Percentiles rank a stretch among this genome's conserved stretches.
Evolutionary conservation across 2,113 vertebrate species (phyloP).

Genomic region (Pelecanoides urinatrix): DNA sequence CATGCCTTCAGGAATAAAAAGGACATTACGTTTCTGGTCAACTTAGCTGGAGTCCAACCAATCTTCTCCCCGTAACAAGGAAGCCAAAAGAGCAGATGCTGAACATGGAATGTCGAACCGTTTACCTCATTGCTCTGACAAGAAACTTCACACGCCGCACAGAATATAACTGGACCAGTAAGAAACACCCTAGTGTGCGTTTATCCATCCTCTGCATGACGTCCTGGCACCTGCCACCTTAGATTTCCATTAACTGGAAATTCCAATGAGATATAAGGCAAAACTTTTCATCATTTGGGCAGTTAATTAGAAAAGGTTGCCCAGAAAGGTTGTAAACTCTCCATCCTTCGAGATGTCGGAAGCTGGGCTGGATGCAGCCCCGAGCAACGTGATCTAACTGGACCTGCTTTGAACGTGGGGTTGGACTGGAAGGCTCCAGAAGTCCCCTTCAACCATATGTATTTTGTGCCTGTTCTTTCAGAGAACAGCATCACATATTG

Average conservation of each 20-base stretch:
- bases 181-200: neutral
- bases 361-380: neutral
- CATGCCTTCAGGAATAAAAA: neutral
- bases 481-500: neutral
- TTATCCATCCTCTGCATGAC: neutral
- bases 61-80: neutral
- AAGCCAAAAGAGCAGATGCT: slow-evolving; percentile 1
- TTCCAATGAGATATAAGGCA: neutral
- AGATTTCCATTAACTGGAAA: neutral
- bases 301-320: neutral
- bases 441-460: neutral
- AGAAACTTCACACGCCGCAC: neutral
- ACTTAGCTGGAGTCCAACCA: neutral
- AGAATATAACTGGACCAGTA: neutral
- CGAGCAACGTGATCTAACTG: neutral
- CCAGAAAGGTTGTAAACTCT: neutral
- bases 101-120: neutral
- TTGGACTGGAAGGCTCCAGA: neutral
- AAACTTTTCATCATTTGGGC: neutral
- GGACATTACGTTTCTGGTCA: neutral
- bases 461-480: neutral
- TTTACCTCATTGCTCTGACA: neutral
- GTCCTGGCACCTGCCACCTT: neutral
- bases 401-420: rapidly evolving
- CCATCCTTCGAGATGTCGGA: neutral